These are phyloP conservation scores for Neoitamus cyanurus DNA, from an alignment of 2,888 invertebrate genomes.

Conservation along the genomic window DNA sequence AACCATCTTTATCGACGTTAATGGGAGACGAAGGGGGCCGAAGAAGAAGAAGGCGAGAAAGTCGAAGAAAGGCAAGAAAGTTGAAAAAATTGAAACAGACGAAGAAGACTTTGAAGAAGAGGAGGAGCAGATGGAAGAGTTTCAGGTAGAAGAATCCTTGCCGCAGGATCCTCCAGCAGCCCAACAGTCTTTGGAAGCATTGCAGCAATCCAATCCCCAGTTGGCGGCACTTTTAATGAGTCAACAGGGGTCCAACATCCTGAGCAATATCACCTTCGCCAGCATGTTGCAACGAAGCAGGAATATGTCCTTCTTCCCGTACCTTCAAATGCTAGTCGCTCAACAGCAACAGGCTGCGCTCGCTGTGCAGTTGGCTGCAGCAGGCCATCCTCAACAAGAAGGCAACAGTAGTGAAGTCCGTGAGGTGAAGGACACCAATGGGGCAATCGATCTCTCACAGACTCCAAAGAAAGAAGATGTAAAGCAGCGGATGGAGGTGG, in stretches of 20 bases:
- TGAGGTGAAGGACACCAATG: constrained; percentile 54
- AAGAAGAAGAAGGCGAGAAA: constrained; percentile 68
- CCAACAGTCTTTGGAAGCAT: not conserved
- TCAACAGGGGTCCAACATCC: constrained; percentile 39
- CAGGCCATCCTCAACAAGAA: constrained; percentile 54
- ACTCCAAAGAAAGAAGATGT: constrained; percentile 58
- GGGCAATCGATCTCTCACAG: constrained; percentile 63
- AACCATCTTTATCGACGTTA: constrained; percentile 87
- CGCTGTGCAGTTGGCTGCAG: constrained; percentile 60
- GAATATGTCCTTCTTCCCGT: constrained; percentile 51
- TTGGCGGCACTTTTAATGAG: constrained; percentile 11
- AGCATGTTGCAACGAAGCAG: constrained; percentile 61
- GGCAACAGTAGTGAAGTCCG: constrained; percentile 51
- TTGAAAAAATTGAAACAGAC: not conserved
- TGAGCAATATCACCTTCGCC: constrained; percentile 58
- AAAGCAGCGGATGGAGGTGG: not conserved
- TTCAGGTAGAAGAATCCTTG: not conserved
- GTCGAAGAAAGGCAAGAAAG: not conserved
- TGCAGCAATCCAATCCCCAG: not conserved
- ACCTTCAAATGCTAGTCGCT: constrained; percentile 65
- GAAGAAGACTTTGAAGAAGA: not conserved
- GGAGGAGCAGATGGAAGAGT: not conserved
- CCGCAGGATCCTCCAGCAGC: constrained; percentile 50
- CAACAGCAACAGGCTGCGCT: constrained; percentile 62
- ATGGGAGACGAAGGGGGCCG: constrained; percentile 89